Base-by-base conservation (phyloP, 2,797 vertebrate species). In the Falco berigora region DNA sequence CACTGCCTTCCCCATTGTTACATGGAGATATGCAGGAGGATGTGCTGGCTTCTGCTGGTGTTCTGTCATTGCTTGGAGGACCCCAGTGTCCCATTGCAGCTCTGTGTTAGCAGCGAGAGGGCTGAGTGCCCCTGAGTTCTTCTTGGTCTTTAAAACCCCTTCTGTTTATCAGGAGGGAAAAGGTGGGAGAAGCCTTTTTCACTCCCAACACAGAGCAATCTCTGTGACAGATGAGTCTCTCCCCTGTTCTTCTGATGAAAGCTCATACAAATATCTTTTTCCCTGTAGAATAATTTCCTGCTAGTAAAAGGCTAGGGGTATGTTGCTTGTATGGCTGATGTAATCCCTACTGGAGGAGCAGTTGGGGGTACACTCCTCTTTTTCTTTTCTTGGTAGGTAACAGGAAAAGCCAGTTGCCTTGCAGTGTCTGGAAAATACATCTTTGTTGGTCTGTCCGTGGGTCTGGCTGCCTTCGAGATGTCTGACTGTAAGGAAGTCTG, bases 391-490 rank as follows among this genome's bases (percentile, higher is more conserved):
- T 76, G 68, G 15, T 69, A 99, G 98, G 97, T 99, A 93, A 95
- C 98, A 84, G 95, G 96, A 85, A 98, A 90, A 85, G 97, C 97
- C 58, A 98, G 97, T 75, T 99, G 98, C 85, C 92, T 99, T 77
- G 95, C 97, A 9, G 91, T 98, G 80, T 98, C 98, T 15, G 98
- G 98, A 77, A 93, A 96, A 53, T 98, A 98, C 63, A 62, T 99
- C 62, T 98, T 98, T 94, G 83, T 98, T 11, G 99, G 99, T 75
- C 97, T 98, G 83, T 95, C 96, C 1, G 16, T 64, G 46, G 99
- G 99, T 53, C 96, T 99, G 87, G 97, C 98, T 36, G 98, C 99
- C 90, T 98, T 98, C 97, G 96, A 46, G 67, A 75, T 44, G 24
- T 82, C 92, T 34, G 94, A 91, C 75, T 96, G 94, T 28, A 88